Base-by-base conservation (phyloP, 2,888 invertebrate species). In the Dorcus parallelipipedus region DNA sequence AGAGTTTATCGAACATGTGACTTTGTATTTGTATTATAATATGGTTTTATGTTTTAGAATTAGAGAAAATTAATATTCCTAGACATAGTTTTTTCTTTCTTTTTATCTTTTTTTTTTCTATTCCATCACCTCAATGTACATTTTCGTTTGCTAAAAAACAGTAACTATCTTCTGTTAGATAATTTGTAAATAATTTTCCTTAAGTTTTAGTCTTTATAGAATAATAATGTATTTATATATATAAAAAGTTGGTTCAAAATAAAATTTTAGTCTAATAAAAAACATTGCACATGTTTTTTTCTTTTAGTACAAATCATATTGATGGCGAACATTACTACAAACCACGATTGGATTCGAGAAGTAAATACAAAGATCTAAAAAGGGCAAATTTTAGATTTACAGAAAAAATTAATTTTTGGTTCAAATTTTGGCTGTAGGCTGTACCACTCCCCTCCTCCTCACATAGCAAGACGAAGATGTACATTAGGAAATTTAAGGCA, bases 11-110 rank as follows among this genome's bases (percentile, higher is more conserved):
- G 55, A 65, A 68, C 64, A 76, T 72, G 76, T 76, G 77, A 77
- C 73, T 75, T 74, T 76, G 73, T 71, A 71, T 73, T 74, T 77
- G 75, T 77, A 77, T 76, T 76, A 77, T 76, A 76, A 75, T 45
- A 45, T 74, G 78, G 77, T 78, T 78, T 78, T 77, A 77, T 77
- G 76, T 78, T 77, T 75, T 77, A 77, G 76, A 70, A 69, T 71
- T 76, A 76, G 76, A 74, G 69, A 72, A 73, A 74, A 61, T 74
- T 75, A 75, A 77, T 76, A 73, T 73, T 72, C 72, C 70, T 76
- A 75, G 74, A 72, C 68, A 70, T 73, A 72, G 71, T 72, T 71
- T 69, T 66, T 74, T 72, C 73, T 69, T 67, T 68, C 58, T 64
- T 33, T 33, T 33, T 33, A 0, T 33, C 26, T 33, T 33, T 33